These are phyloP conservation scores for Halcyon chelicuti DNA, from an alignment of 2,797 vertebrate species.

Conservation along the genomic window DNA sequence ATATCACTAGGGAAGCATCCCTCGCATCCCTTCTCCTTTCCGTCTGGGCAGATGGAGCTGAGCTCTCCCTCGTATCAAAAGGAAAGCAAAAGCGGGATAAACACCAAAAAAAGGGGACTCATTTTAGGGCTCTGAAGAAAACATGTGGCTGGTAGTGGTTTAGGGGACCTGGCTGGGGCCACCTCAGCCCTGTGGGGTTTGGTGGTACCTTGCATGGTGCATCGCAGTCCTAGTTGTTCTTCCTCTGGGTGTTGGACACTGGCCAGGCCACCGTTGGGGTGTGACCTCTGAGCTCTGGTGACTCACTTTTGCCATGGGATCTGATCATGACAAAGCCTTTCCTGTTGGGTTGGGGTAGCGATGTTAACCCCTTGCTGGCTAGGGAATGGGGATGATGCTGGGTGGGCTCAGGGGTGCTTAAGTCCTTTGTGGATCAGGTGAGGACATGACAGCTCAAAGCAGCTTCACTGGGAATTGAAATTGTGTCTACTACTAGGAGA, in stretches of 20 bases:
- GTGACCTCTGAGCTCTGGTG: neutral
- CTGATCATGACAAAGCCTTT: neutral
- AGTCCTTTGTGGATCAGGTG: neutral
- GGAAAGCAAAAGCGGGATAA: neutral
- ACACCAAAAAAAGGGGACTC: accelerated
- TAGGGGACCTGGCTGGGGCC: neutral
- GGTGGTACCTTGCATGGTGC: neutral
- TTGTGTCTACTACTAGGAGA: neutral
- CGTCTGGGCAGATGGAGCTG: accelerated
- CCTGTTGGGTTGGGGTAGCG: accelerated
- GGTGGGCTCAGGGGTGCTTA: neutral
- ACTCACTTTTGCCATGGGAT: neutral
- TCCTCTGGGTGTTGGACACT: accelerated
- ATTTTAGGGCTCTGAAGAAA: accelerated
- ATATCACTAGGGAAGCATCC: conserved; percentile 56
- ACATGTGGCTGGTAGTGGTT: accelerated
- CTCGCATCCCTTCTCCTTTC: neutral
- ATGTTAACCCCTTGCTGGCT: neutral
- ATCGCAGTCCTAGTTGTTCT: neutral
- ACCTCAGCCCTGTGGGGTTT: accelerated
- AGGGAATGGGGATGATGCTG: accelerated
- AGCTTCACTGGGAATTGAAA: accelerated
- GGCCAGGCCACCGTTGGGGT: accelerated
- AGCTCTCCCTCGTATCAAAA: accelerated
- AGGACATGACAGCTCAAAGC: accelerated